Conservation (phyloP, 2,888 invertebrate species). For the Drosophila sordidula region DNA sequence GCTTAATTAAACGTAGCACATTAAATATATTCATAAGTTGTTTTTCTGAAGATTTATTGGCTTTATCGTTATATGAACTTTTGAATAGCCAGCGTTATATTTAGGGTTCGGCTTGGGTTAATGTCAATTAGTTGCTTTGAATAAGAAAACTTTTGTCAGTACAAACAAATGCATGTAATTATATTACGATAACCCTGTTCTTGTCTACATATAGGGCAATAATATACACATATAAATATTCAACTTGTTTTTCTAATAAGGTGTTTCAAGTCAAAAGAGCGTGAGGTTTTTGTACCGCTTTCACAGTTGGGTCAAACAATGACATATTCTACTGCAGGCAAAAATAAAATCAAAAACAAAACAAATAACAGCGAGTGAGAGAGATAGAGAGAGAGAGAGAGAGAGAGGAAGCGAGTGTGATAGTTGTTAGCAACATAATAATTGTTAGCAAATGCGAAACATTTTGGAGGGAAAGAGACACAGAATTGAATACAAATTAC, state of each 20-base stretch:
- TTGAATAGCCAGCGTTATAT: neutral
- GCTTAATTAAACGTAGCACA: too few relatives aligned
- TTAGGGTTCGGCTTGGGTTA: too few relatives aligned
- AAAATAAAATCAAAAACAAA: neutral
- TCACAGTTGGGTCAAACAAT: constrained; percentile 8
- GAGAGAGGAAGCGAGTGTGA: neutral
- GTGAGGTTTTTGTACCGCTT: constrained; percentile 2
- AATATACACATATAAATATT: neutral
- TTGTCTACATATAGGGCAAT: neutral
- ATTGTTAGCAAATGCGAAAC: constrained; percentile 14
- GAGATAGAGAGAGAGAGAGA: constrained; percentile 4
- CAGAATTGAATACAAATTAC: constrained; percentile 9
- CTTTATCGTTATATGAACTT: neutral
- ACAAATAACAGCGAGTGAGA: neutral
- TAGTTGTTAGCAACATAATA: constrained; percentile 15
- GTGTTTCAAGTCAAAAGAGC: constrained; percentile 14
- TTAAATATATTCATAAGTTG: too few relatives aligned
- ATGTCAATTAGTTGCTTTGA: too few relatives aligned
- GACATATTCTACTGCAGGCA: constrained; percentile 30
- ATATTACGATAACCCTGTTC: constrained; percentile 10
- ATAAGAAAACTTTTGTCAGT: neutral
- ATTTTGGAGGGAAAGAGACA: constrained; percentile 1
- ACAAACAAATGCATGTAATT: neutral
- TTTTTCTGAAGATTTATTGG: too few relatives aligned
- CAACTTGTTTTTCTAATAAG: constrained; percentile 6